These are phyloP conservation scores for Alouatta palliata DNA, from an alignment of 2,113 vertebrate genomes.

Conservation along the genomic window DNA sequence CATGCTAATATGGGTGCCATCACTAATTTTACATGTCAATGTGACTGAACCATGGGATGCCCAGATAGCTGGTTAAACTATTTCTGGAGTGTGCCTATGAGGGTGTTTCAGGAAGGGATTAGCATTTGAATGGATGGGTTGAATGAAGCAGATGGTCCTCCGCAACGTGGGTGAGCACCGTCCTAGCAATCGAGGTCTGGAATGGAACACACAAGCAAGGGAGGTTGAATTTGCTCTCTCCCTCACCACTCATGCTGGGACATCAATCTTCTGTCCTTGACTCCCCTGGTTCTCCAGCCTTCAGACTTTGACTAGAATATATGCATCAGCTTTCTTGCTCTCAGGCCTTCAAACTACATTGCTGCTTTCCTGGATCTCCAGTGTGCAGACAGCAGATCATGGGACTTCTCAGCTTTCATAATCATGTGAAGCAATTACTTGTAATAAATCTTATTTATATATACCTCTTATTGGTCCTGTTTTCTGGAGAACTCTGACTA, in stretches of 20 bases:
- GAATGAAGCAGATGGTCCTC: background rate
- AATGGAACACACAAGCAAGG: no score
- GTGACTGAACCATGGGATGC: background rate
- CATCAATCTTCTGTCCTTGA: background rate
- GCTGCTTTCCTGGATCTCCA: background rate
- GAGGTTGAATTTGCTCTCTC: background rate
- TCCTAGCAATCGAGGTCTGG: background rate
- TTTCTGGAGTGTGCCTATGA: background rate
- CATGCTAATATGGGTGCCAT: background rate
- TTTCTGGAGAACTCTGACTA: background rate
- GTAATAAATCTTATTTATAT: background rate
- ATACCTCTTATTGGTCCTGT: background rate
- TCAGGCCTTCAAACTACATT: background rate
- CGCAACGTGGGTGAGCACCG: no score
- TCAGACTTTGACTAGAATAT: no score
- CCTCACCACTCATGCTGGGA: background rate
- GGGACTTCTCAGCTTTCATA: background rate
- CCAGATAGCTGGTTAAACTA: background rate
- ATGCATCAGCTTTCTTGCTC: background rate
- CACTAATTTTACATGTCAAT: background rate
- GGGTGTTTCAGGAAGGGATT: background rate
- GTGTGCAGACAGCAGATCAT: background rate
- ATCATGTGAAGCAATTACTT: background rate
- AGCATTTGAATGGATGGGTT: background rate
- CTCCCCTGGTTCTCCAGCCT: no score